These are phyloP conservation scores for Percina caprodes DNA, from an alignment of 2,113 vertebrate genomes.

Conservation along the genomic window DNA sequence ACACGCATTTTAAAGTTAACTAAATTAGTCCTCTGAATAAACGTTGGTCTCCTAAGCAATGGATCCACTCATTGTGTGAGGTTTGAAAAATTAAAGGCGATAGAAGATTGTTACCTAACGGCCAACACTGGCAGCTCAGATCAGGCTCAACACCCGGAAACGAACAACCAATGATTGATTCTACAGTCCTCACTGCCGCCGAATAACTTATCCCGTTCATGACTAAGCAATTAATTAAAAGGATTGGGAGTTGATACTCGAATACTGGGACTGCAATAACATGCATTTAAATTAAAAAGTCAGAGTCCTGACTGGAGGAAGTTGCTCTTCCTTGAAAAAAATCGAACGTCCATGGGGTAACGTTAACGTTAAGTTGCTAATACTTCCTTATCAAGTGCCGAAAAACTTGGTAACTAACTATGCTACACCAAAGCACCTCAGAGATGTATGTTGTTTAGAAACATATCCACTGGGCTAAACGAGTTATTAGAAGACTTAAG, in stretches of 20 bases:
- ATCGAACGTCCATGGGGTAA: neutral
- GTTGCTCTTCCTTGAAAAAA: neutral
- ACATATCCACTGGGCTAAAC: neutral
- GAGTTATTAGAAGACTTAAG: neutral
- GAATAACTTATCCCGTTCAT: neutral
- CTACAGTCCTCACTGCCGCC: neutral
- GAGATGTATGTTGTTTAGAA: accelerated
- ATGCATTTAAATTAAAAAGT: neutral
- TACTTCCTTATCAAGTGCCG: neutral
- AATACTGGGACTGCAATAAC: accelerated
- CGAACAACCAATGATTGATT: conserved; percentile 19
- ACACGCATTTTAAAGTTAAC: neutral
- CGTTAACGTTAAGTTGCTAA: conserved; percentile 1
- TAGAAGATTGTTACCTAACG: conserved; percentile 16
- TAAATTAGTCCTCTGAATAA: neutral
- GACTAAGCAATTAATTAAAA: neutral
- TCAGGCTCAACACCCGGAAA: conserved; percentile 70
- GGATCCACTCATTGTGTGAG: neutral
- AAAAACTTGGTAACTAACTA: neutral
- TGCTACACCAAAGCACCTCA: too few relatives aligned
- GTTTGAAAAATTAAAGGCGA: neutral
- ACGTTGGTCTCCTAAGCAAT: neutral
- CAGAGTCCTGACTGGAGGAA: neutral
- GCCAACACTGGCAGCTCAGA: conserved; percentile 3
- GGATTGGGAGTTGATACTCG: accelerated